These are phyloP conservation scores for Phymatocera aterrima DNA, from an alignment of 2,888 invertebrate genomes.

Conservation along the genomic window DNA sequence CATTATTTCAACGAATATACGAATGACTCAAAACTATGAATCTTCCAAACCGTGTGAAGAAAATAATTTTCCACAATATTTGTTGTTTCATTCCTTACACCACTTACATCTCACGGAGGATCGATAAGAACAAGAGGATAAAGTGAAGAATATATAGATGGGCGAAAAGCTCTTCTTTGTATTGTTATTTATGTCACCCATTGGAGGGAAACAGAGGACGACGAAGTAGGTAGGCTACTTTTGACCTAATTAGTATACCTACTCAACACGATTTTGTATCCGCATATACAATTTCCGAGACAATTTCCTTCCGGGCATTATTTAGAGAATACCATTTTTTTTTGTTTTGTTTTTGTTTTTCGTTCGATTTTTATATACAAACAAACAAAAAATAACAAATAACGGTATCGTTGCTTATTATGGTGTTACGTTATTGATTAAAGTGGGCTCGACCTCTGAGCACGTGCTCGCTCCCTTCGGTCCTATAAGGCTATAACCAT, in stretches of 20 bases:
- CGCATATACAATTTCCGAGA: background rate
- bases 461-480: conserved; percentile 42
- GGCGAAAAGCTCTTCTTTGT: background rate
- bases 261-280: background rate
- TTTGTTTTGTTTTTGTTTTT: background rate
- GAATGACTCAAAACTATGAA: too few relatives aligned
- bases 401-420: conserved; percentile 10
- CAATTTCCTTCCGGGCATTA: background rate
- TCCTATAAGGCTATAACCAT: conserved; percentile 42
- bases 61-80: too few relatives aligned
- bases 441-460: conserved; percentile 42
- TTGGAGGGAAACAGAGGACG: background rate
- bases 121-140: too few relatives aligned
- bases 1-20: too few relatives aligned
- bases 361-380: background rate
- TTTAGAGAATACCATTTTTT: background rate
- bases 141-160: conserved; percentile 2
- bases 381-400: background rate
- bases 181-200: background rate
- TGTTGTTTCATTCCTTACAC: background rate
- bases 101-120: background rate
- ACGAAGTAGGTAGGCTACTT: conserved; percentile 20
- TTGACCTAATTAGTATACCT: conserved; percentile 26
- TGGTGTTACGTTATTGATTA: conserved; percentile 41
- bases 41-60: too few relatives aligned